phyloP scores from a whole-genome alignment of 2,888 invertebrate species.

The Latrodectus elegans region DNA sequence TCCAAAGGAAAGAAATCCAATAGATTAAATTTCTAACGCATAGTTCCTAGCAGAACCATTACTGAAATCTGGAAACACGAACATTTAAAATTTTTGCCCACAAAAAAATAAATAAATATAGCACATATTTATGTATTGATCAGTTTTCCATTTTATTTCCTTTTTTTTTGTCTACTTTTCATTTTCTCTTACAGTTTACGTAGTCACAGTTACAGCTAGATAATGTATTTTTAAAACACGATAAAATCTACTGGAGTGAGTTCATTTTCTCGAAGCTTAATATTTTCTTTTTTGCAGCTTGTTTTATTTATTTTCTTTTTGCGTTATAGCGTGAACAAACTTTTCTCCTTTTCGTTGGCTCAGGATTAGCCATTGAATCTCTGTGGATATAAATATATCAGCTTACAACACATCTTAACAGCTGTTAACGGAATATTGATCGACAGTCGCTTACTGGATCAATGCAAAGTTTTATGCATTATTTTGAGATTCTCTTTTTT shows the following conservation, averaged over 20 bases:
- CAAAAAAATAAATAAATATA: slow-evolving; percentile 9
- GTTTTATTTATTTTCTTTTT: slow-evolving; percentile 42
- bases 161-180: slow-evolving; percentile 3
- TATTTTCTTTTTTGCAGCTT: slow-evolving; percentile 38
- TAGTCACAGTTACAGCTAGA: neutral
- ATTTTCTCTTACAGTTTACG: neutral
- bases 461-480: slow-evolving; percentile 15
- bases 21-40: slow-evolving; percentile 39
- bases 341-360: slow-evolving; percentile 7
- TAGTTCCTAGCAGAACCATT: slow-evolving; percentile 12
- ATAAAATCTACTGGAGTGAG: slow-evolving; percentile 32
- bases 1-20: slow-evolving; percentile 25
- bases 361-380: slow-evolving; percentile 8
- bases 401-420: slow-evolving; percentile 28
- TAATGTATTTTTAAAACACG: slow-evolving; percentile 49
- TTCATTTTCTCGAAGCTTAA: slow-evolving; percentile 41
- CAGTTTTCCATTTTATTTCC: slow-evolving; percentile 11
- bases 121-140: slow-evolving; percentile 18
- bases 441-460: slow-evolving; percentile 14
- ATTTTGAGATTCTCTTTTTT: neutral
- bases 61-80: slow-evolving; percentile 23
- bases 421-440: slow-evolving; percentile 59
- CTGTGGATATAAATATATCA: slow-evolving; percentile 10
- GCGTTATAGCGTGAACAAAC: slow-evolving; percentile 21
- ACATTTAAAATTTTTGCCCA: slow-evolving; percentile 39